Evolutionary conservation across 2,888 invertebrate genomes (phyloP).

Genomic region (Biston stratarius): DNA sequence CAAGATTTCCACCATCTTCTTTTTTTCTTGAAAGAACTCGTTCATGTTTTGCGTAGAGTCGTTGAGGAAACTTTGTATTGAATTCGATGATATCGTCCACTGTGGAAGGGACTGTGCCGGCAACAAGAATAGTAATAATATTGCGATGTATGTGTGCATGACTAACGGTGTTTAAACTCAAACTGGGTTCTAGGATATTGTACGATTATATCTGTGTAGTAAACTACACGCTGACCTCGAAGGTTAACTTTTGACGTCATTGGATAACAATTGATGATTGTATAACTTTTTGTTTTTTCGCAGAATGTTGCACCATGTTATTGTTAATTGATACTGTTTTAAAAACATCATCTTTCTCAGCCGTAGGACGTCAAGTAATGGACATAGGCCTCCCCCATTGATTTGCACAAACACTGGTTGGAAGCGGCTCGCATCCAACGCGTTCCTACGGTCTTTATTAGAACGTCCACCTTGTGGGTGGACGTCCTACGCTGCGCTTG

Average conservation of each 20-base stretch:
- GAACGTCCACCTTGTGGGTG: no score
- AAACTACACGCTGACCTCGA: constrained; percentile 35
- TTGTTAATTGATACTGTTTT: neutral
- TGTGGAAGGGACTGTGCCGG: constrained; percentile 25
- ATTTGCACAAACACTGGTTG: no score
- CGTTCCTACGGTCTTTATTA: no score
- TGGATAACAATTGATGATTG: constrained; percentile 36
- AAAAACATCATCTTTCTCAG: no score
- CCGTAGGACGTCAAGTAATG: no score
- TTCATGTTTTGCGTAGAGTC: constrained; percentile 41
- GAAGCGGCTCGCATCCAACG: no score
- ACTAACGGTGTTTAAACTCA: neutral
- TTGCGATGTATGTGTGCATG: constrained; percentile 28
- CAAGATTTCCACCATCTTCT: constrained; percentile 58
- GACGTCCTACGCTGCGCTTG: no score
- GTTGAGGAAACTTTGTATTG: constrained; percentile 45
- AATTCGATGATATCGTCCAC: constrained; percentile 30
- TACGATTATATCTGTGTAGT: constrained; percentile 1
- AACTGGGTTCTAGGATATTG: constrained; percentile 23
- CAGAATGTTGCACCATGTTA: neutral
- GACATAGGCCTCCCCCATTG: no score
- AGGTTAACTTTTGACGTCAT: constrained; percentile 42
- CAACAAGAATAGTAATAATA: constrained; percentile 27
- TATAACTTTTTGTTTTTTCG: constrained; percentile 1
- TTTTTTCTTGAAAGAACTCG: constrained; percentile 50